Base-by-base conservation (phyloP, 2,113 vertebrate genomes). In the Lycocorax pyrrhopterus region DNA sequence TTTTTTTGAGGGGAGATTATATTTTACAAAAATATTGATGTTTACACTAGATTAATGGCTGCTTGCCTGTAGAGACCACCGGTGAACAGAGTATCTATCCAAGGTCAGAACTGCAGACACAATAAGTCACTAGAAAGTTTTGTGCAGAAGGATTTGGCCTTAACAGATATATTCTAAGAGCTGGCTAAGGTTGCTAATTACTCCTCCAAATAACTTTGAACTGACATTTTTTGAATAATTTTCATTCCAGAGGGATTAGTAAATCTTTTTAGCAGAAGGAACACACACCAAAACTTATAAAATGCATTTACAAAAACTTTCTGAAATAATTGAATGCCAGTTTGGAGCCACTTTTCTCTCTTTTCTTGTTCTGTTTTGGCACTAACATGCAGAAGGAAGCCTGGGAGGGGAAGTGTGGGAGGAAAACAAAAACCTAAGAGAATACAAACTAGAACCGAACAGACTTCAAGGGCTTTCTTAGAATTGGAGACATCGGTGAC, bases 21-120 rank as follows among this genome's bases (percentile, higher is more conserved):
- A 95, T 93, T 97, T 97, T 97, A 94, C 96, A 94, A 97, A 98
- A 98, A 97, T 98, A 97, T 89, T 96, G 84, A 93, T 96, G 89
- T 97, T 98, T 98, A 93, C 52, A 18, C 72, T 93, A 94, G 95
- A 97, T 97, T 97, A 97, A 98, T 97, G 95, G 78, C 92, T 96
- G 68, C 97, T 95, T 97, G 76, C 92, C 88, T 94, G 91, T 95
- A 95, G 94, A 96, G 83, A 91, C 1, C 10, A 93, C 39, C 0
- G 0, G 41, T 78, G 63, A 85, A 37, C 69, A 66, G 44, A 68
- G 4, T 88, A 78, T 87, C 66, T 94, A 17, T 64, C 64, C 94
- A 96, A 96, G 91, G 91, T 96, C 93, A 95, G 72, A 95, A 82
- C 44, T 94, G 74, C 76, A 95, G 93, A 79, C 86, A 76, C 43